Conservation (phyloP, 2,888 invertebrate genomes). For the Ectobius pallidus region DNA sequence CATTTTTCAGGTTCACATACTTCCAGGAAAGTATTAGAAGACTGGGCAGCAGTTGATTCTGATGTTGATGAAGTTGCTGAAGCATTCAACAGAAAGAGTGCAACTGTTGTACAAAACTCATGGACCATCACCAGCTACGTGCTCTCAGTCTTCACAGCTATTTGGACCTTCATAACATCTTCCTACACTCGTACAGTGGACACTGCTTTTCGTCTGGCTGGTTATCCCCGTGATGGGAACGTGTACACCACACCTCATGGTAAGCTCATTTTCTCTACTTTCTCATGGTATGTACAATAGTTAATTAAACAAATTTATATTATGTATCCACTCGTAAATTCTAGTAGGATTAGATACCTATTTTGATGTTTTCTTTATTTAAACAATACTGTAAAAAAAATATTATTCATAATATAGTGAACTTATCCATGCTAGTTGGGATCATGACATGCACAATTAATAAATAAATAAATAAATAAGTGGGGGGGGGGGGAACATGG, state of each 20-base stretch:
- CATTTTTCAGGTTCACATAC: neutral
- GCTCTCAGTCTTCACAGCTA: neutral
- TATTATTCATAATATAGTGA: no score
- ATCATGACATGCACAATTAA: no score
- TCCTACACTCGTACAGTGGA: neutral
- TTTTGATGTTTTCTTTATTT: no score
- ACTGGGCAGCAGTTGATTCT: conserved; percentile 17
- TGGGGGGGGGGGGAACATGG: no score
- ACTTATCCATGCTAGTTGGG: no score
- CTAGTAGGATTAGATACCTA: no score
- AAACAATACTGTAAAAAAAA: no score
- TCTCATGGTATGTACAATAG: no score
- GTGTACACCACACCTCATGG: neutral
- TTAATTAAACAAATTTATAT: no score
- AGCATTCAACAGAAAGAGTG: neutral
- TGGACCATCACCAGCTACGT: neutral
- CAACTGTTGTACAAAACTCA: neutral
- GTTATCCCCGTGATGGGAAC: neutral
- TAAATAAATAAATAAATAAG: no score
- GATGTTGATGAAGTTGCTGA: conserved; percentile 18
- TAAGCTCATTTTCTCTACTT: neutral
- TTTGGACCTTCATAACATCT: conserved; percentile 13
- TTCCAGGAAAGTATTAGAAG: neutral
- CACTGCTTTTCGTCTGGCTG: neutral
- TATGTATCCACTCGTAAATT: no score